phyloP scores from a whole-genome alignment of 2,113 vertebrate species.

The Plestiodon gilberti region DNA sequence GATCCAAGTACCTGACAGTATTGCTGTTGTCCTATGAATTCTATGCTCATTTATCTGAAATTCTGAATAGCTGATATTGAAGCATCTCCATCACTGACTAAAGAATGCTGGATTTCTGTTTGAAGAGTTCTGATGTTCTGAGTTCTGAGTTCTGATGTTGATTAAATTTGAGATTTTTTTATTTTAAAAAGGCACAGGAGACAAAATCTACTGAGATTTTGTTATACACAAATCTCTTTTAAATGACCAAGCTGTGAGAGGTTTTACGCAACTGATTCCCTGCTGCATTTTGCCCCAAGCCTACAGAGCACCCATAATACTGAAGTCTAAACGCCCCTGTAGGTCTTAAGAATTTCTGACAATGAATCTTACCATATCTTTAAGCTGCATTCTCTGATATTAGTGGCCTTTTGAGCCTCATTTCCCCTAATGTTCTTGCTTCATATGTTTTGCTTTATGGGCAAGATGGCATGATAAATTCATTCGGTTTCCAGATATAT shows the following conservation, averaged over 20 bases:
- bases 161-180: not conserved
- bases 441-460: not conserved
- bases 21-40: not conserved
- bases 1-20: not conserved
- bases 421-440: not conserved
- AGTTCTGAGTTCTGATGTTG: no score
- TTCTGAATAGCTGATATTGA: not conserved
- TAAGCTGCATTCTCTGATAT: not conserved
- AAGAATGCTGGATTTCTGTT: not conserved
- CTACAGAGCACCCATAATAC: not conserved
- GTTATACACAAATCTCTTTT: not conserved
- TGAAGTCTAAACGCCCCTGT: not conserved
- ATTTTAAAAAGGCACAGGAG: not conserved
- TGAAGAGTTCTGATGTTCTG: not conserved
- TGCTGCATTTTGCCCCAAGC: not conserved
- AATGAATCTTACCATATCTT: not conserved
- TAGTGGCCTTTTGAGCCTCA: conserved; percentile 3
- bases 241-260: not conserved
- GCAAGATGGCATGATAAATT: conserved; percentile 6
- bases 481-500: not conserved
- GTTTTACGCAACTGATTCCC: not conserved
- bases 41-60: not conserved
- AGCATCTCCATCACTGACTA: not conserved
- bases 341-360: not conserved
- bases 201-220: not conserved